Base-by-base conservation (phyloP, 2,888 invertebrate species). In the Ectemnius lituratus region DNA sequence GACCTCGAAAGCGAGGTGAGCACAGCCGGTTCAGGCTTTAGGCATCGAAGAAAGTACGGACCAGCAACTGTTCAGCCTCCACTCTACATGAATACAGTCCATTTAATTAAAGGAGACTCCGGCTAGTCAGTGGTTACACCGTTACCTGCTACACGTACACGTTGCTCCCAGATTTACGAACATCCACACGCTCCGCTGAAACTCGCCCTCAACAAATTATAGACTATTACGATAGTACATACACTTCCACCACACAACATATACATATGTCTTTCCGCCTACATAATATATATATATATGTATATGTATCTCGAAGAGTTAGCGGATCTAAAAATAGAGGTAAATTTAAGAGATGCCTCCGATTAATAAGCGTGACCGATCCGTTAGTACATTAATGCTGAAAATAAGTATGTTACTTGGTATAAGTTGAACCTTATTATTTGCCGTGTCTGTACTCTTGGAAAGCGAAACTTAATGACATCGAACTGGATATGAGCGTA, bases 41-140 rank as follows among this genome's bases (percentile, higher is more conserved):
- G 57, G 47, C 65, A 76, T 77, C 77, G 81, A 93, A 93, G 86
- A 91, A 91, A 79, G 92, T 93, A 69, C 67, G 18, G 67, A 47
- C 27, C 73, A 62, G 23, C 65, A 23, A 62, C 59, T 65, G 62
- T 65, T 69, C 65, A 64, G 28, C 65, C 45, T 70, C 59, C 67
- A 59, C 69, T 69, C 62, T 27, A 57, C 37, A 1, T 56, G 37
- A n/a, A 37, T 27, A 11, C 60, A 56, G 64, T 63, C 58, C 23
- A 56, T 72, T 49, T 67, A 69, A 74, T 74, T 61, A 16, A 37
- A 67, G 60, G 47, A 64, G 72, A 65, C 52, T 52, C 52, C 45
- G 16, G 8, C 16, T 14, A 5, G 60, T 45, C 18, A 60, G 52
- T 70, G 64, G n/a, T 49, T 16, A 4, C 4, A 16, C 47, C 28